A percentile compares a stretch with the other conserved stretches of the same genome.
These are phyloP conservation scores for Beroe ovata DNA, from an alignment of 37 sponge, comb jelly and placozoan genomes.

Conservation along the genomic window DNA sequence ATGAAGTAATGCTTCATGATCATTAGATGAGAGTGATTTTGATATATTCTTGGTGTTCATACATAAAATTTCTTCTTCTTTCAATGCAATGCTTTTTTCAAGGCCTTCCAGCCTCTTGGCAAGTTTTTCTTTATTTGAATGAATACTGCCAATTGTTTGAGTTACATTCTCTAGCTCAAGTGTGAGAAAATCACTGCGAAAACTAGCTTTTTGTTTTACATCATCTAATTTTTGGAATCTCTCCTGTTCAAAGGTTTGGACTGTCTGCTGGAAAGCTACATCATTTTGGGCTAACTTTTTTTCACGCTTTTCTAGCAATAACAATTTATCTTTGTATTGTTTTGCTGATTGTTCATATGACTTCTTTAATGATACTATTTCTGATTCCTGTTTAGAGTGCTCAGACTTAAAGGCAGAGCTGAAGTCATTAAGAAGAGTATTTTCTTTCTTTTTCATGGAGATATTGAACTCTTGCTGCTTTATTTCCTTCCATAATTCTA, in stretches of 20 bases:
- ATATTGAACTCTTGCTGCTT: not conserved
- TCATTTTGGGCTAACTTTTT: not conserved
- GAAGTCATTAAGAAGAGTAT: not conserved
- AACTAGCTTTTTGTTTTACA: conserved; percentile 22
- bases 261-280: not conserved
- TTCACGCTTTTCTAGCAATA: conserved; percentile 1
- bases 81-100: not conserved
- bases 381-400: not conserved
- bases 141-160: not conserved
- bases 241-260: not conserved
- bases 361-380: not conserved
- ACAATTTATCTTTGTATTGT: conserved; percentile 4
- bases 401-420: not conserved
- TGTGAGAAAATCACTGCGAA: conserved; percentile 4
- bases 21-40: not conserved
- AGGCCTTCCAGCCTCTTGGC: not conserved
- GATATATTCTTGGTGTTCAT: not conserved
- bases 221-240: not conserved
- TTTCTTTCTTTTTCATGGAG: not conserved
- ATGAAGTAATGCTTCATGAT: not conserved
- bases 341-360: not conserved
- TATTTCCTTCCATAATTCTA: conserved; percentile 57
- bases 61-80: not conserved
- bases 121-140: not conserved
- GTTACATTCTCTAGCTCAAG: conserved; percentile 15